These are phyloP conservation scores for Macrophya annulata DNA, from an alignment of 2,888 invertebrate genomes.

Conservation along the genomic window DNA sequence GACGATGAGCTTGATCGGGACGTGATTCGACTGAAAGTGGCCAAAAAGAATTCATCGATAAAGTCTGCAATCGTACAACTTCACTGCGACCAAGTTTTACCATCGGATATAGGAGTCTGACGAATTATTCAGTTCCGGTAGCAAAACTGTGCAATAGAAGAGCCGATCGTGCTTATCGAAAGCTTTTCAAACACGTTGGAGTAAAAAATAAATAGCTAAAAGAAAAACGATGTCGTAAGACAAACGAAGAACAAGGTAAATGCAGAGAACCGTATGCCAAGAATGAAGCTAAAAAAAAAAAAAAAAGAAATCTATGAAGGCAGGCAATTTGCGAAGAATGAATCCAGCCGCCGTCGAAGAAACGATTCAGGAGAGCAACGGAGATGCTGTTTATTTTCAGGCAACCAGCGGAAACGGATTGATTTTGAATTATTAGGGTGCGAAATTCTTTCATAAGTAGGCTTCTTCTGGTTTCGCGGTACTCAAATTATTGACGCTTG, in stretches of 20 bases:
- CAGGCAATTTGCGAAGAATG: background rate
- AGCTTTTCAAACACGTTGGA: background rate
- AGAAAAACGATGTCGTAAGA: background rate
- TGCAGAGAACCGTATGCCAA: background rate
- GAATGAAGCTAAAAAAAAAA: background rate
- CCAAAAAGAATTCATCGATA: slow-evolving; percentile 22
- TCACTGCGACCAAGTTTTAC: background rate
- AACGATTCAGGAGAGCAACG: background rate
- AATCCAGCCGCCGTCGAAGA: background rate
- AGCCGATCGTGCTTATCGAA: background rate
- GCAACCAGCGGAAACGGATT: background rate
- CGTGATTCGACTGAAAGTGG: slow-evolving; percentile 39
- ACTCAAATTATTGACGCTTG: background rate
- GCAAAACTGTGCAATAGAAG: background rate
- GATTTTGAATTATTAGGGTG: background rate
- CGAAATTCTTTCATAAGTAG: background rate
- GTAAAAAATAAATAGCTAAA: background rate
- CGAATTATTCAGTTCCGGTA: slow-evolving; percentile 13
- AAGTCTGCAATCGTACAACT: slow-evolving; percentile 2
- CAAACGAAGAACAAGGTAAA: background rate
- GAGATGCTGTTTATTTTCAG: background rate
- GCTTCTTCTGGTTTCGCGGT: background rate
- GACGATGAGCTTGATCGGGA: background rate
- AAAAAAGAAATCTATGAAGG: background rate
- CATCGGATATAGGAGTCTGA: background rate